Evolutionary conservation across 2,797 vertebrate genomes (phyloP), one percentile per base, ranked within the genome.

Genomic region (Hippocampus kuda): DNA sequence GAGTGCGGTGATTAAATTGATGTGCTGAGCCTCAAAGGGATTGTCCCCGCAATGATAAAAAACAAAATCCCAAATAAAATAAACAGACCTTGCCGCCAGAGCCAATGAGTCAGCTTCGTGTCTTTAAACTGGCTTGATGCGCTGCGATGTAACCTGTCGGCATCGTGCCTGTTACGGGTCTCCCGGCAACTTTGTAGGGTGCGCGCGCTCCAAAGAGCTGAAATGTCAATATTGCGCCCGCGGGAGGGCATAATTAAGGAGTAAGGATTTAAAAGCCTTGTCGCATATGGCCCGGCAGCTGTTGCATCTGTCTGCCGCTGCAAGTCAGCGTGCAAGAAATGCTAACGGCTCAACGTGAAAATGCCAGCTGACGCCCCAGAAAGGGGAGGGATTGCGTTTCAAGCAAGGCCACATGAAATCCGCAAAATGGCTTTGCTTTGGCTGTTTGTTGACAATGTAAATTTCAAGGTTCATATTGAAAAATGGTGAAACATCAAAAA

Each of bases 191-290:
- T 65, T 65, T 48, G 22, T 3, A 16, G 63, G 63, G 63, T 27
- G 42, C 26, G 42, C 15, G 15, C 42, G 42, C 63, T 27, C 12
- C 34, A 60, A 60, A 65, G 63, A 65, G 42, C 63, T 20, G n/a
- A 65, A 65, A 65, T 65, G 63, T 65, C 63, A 65, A 65, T 65
- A 65, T 65, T 48, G 69, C 30, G 26, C 63, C 56, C 41, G 42
- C 42, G 64, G 54, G 63, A 48, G 24, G 24, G 24, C 44, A 48
- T 65, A 65, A 65, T 65, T 65, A 65, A 48, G 63, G 63, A 44
- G 63, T 65, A 65, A 65, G 44, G 63, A 65, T 48, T 44, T 27
- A 48, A 65, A 48, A 65, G 44, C 24, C 42, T 44, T 27, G 63
- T 65, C 63, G 44, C 63, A 48, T 65, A 65, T 48, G 63, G 63